Percentiles rank a stretch among this genome's conserved stretches.
phyloP scores from a whole-genome alignment of 1,140 invertebrate species.

The Hyles vespertilio region DNA sequence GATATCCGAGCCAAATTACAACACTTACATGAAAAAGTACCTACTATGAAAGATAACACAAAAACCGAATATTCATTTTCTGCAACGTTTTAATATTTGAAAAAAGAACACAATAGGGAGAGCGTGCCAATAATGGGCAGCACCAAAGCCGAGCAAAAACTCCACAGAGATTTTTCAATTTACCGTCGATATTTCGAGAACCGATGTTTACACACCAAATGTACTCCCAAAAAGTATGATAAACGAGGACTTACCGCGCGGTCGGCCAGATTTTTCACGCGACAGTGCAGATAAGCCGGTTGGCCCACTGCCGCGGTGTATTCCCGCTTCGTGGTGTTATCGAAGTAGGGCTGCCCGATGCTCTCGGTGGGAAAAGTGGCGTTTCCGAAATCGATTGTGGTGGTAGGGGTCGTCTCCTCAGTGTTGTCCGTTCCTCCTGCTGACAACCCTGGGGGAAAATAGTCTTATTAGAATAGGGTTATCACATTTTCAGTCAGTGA shows the following conservation, averaged over 20 bases:
- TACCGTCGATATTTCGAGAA: too few species aligned
- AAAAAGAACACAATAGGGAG: too few species aligned
- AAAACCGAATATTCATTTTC: too few species aligned
- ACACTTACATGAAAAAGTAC: too few species aligned
- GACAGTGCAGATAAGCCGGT: slow-evolving; percentile 90
- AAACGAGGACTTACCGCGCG: slow-evolving; percentile 83
- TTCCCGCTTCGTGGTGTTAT: slow-evolving; percentile 88
- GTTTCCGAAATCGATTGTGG: slow-evolving; percentile 28
- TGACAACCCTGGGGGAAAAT: slow-evolving; percentile 40
- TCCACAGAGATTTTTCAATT: background rate
- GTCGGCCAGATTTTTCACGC: slow-evolving; percentile 90
- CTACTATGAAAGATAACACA: too few species aligned
- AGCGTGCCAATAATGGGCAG: too few species aligned
- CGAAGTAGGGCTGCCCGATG: slow-evolving; percentile 90
- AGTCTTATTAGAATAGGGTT: background rate
- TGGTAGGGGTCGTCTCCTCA: slow-evolving; percentile 33
- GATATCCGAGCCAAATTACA: too few species aligned
- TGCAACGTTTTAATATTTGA: too few species aligned
- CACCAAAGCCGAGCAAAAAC: too few species aligned
- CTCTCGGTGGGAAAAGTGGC: slow-evolving; percentile 50
- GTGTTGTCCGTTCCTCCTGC: slow-evolving; percentile 43
- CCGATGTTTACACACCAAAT: too few species aligned
- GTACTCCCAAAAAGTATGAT: background rate
- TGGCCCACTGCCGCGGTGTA: slow-evolving; percentile 91
- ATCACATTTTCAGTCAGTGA: too few species aligned